These are phyloP conservation scores for Erpornis zantholeuca DNA, from an alignment of 2,113 vertebrate genomes.

Conservation along the genomic window DNA sequence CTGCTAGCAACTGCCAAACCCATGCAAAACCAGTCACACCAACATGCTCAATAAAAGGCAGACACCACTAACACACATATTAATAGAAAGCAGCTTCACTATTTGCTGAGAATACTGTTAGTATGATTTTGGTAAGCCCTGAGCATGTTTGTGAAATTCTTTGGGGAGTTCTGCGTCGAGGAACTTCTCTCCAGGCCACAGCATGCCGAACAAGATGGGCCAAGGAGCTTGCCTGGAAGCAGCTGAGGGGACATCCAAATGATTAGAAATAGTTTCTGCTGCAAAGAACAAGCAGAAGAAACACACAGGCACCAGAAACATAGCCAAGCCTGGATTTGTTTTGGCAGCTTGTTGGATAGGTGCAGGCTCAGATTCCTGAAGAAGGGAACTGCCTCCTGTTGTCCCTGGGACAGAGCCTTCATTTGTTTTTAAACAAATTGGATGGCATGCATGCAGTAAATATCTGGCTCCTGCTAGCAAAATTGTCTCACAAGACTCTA, in stretches of 20 bases:
- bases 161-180: background rate
- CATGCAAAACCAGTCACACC: background rate
- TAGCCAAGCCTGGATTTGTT: background rate
- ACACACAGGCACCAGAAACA: background rate
- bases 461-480: background rate
- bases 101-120: background rate
- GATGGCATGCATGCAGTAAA: slow-evolving; percentile 5
- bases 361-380: background rate
- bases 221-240: background rate
- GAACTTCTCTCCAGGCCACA: background rate
- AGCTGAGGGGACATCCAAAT: background rate
- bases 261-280: background rate
- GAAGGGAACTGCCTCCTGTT: background rate
- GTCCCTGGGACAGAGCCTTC: background rate
- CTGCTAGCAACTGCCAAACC: background rate
- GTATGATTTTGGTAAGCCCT: background rate
- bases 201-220: background rate
- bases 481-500: slow-evolving; percentile 22
- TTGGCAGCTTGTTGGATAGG: background rate
- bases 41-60: background rate
- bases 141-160: background rate
- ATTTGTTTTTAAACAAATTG: background rate
- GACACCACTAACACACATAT: background rate
- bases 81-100: background rate
- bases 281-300: background rate